A percentile compares a stretch with the other conserved stretches of the same genome.
Evolutionary conservation across 2,797 vertebrate species (phyloP).

Genomic region (Spizella passerina): DNA sequence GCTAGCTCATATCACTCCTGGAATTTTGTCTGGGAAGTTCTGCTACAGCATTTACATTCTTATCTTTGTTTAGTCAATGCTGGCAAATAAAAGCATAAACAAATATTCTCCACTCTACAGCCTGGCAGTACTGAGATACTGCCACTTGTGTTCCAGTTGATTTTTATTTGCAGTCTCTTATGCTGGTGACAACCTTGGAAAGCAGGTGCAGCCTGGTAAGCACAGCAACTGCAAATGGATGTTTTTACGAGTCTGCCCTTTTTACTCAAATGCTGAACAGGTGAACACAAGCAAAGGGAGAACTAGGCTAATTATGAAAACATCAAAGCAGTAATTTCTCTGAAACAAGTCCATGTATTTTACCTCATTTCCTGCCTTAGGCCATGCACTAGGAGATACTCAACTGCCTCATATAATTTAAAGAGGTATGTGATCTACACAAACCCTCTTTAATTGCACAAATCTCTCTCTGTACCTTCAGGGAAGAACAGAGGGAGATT

Average conservation of each 20-base stretch:
- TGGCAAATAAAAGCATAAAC: slow-evolving; percentile 22
- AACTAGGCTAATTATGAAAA: not conserved
- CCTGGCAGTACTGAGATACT: not conserved
- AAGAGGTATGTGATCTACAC: not conserved
- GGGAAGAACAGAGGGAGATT: not conserved
- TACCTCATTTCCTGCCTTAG: not conserved
- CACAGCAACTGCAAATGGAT: not conserved
- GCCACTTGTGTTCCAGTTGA: not conserved
- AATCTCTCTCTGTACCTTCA: not conserved
- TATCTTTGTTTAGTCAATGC: slow-evolving; percentile 30
- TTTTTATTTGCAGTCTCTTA: slow-evolving; percentile 6
- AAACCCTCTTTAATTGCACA: not conserved
- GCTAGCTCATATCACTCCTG: not conserved
- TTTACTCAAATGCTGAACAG: not conserved
- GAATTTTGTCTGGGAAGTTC: slow-evolving; percentile 20
- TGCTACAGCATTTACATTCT: not conserved
- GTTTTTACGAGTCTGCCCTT: not conserved
- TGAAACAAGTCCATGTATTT: not conserved
- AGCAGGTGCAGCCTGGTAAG: not conserved
- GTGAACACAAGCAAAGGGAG: not conserved
- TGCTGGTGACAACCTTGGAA: not conserved
- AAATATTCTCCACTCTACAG: slow-evolving; percentile 15
- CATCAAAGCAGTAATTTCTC: not conserved
- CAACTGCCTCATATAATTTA: not conserved
- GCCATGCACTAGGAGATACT: not conserved